Evolutionary conservation across 2,888 invertebrate species (phyloP), one percentile per base, ranked within the genome.

Genomic region (Microplitis deprimator): DNA sequence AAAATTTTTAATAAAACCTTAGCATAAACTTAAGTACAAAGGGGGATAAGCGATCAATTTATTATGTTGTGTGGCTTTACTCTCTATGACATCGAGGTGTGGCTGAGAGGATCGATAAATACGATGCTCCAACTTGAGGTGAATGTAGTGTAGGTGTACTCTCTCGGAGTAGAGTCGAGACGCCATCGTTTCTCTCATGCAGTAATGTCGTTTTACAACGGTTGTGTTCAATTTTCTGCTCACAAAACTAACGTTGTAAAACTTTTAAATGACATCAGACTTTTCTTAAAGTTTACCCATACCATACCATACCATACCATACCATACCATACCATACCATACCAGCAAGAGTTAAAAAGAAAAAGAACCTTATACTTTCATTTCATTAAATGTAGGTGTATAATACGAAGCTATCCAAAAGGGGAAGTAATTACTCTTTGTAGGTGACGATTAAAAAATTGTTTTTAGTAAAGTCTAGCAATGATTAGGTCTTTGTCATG

Each of bases 101-200:
- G 86, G 85, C 85, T 84, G 85, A 81, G 77, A 77, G 81, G 85
- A 86, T 86, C 86, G 86, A 86, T 86, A 86, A 79, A 82, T 81
- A 81, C 80, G 77, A 79, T 76, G 75, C 73, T 77, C 67, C 78
- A 78, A 79, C 68, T 68, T 17, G 62, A 13, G 59, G 13, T 16
- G 39, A 68, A 68, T 39, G 39, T 70, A 59, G 70, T 61, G 59
- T 60, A 61, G 60, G 60, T 61, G 60, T 29, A 29, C 29, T 29
- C n/a, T 41, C 59, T 70, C 38, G 40, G 68, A 40, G n/a, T 20
- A 50, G 73, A 29, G 29, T 29, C 29, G 29, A 4, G 29, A 74
- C 64, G 73, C 69, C 76, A 72, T 71, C 65, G 71, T 76, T 70
- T 50, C 20, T 50, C 70, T 50, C 29, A n/a, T n/a, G n/a, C n/a